A percentile compares a stretch with the other conserved stretches of the same genome.
Conservation (phyloP, 2,888 invertebrate genomes). For the Nysson spinosus region DNA sequence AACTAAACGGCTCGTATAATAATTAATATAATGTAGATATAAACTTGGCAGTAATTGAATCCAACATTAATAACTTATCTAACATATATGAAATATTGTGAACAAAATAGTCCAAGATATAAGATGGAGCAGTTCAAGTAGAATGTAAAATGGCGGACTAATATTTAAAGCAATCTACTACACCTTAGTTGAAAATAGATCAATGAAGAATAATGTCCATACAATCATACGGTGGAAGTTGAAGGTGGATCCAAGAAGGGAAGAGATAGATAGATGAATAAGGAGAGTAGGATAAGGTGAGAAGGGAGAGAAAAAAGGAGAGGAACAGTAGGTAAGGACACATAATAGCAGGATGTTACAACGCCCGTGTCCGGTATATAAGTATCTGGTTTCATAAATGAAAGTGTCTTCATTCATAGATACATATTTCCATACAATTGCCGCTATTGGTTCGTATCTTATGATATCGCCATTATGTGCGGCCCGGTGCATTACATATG, state of each 20-base stretch:
- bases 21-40: too few species aligned
- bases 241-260: conserved; percentile 38
- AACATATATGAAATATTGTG: too few species aligned
- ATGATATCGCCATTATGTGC: conserved; percentile 72
- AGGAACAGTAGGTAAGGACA: conserved; percentile 68
- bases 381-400: conserved; percentile 76
- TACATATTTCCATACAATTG: conserved; percentile 77
- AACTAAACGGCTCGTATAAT: too few species aligned
- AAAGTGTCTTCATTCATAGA: conserved; percentile 77
- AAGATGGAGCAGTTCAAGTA: too few species aligned
- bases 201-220: background rate
- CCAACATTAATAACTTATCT: too few species aligned
- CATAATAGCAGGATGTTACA: conserved; percentile 76
- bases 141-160: too few species aligned
- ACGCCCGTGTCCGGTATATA: conserved; percentile 75
- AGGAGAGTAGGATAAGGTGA: conserved; percentile 7
- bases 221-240: conserved; percentile 6
- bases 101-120: too few species aligned
- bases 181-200: too few species aligned
- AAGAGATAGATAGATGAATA: conserved; percentile 16
- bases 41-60: too few species aligned
- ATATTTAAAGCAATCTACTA: too few species aligned
- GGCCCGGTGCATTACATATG: conserved; percentile 68
- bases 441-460: conserved; percentile 74
- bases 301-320: conserved; percentile 44